Evolutionary conservation across 2,113 vertebrate genomes (phyloP).

Genomic region (Oncorhynchus tshawytscha): DNA sequence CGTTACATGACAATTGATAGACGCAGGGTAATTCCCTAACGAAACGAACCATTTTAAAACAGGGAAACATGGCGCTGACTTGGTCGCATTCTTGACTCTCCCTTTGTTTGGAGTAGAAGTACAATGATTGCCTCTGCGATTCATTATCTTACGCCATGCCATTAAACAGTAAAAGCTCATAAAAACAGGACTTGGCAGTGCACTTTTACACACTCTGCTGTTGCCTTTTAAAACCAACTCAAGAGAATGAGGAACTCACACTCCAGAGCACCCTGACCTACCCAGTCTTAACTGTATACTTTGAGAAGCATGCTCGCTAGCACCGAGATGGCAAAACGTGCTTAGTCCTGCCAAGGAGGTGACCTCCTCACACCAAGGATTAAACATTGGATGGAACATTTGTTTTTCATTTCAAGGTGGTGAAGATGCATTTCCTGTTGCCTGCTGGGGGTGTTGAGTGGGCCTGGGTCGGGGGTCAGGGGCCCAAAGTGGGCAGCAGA

Average conservation of each 20-base stretch:
- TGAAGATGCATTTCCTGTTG: slow-evolving; percentile 52
- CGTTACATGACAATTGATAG: slow-evolving; percentile 34
- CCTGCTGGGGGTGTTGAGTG: neutral
- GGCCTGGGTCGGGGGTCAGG: neutral
- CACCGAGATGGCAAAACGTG: neutral
- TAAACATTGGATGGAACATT: slow-evolving; percentile 54
- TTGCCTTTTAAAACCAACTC: slow-evolving; percentile 28
- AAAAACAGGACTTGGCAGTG: slow-evolving; percentile 37
- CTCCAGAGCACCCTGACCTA: slow-evolving; percentile 9
- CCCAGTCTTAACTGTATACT: slow-evolving; percentile 29
- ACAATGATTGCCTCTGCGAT: slow-evolving; percentile 1
- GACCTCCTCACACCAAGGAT: slow-evolving; percentile 38
- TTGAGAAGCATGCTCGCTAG: slow-evolving; percentile 10
- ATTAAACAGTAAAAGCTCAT: slow-evolving; percentile 30
- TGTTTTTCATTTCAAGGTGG: slow-evolving; percentile 54
- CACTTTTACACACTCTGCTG: slow-evolving; percentile 32
- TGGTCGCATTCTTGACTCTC: slow-evolving; percentile 12
- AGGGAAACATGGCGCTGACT: slow-evolving; percentile 20
- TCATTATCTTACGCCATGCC: slow-evolving; percentile 18
- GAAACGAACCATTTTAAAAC: slow-evolving; percentile 38
- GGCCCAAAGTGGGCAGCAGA: slow-evolving; percentile 3
- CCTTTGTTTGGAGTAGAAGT: slow-evolving; percentile 6
- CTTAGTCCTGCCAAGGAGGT: slow-evolving; percentile 29
- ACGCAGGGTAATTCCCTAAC: slow-evolving; percentile 23
- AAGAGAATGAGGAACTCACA: slow-evolving; percentile 14